phyloP scores from a whole-genome alignment of 2,797 vertebrate species.

The Mionectes olivaceus region DNA sequence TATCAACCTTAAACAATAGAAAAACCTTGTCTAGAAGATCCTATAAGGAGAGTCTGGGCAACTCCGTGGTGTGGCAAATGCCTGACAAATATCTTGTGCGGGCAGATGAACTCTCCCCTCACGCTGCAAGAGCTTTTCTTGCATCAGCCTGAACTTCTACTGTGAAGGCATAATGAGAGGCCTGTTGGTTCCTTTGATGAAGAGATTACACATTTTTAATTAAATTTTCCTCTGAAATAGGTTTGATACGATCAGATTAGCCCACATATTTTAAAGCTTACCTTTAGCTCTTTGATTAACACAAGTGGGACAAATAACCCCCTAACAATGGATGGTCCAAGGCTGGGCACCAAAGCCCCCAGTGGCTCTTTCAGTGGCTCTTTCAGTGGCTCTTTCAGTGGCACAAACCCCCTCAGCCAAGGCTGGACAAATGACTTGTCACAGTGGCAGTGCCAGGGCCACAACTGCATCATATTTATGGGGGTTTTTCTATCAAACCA shows the following conservation, averaged over 20 bases:
- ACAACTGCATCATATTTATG: background rate
- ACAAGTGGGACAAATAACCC: background rate
- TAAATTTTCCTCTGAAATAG: background rate
- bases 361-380: no score
- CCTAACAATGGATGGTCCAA: rapidly evolving
- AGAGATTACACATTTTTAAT: background rate
- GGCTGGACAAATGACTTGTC: background rate
- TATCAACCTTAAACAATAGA: background rate
- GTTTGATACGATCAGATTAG: background rate
- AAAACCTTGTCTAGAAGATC: background rate
- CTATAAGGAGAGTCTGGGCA: background rate
- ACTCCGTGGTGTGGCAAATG: background rate
- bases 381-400: no score
- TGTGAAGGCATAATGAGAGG: background rate
- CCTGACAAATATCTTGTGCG: background rate
- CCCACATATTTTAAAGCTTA: background rate
- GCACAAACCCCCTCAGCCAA: background rate
- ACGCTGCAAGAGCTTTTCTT: background rate
- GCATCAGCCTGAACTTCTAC: background rate
- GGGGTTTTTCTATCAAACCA: background rate
- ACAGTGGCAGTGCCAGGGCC: background rate
- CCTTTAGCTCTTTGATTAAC: background rate
- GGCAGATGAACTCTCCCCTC: background rate
- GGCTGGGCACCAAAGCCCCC: background rate
- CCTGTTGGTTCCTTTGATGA: background rate